phyloP scores from a whole-genome alignment of 2,797 vertebrate species.

The Allobates femoralis region DNA sequence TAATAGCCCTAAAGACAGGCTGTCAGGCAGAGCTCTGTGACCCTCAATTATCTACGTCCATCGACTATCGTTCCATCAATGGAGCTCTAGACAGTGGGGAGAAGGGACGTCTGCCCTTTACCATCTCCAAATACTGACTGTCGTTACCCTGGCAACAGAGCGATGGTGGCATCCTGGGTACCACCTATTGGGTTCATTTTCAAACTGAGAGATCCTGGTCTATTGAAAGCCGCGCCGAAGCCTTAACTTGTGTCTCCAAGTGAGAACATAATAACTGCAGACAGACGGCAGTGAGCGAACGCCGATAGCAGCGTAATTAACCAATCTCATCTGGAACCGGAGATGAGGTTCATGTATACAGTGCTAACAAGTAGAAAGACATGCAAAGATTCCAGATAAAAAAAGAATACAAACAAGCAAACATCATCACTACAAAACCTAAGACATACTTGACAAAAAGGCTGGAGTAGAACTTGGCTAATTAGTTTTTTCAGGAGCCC shows the following conservation, averaged over 20 bases:
- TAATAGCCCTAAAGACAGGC: constrained; percentile 73
- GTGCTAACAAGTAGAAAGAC: not conserved
- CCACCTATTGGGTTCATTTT: constrained; percentile 52
- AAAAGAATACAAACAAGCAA: not conserved
- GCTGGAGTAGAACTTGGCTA: not conserved
- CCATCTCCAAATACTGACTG: constrained; percentile 76
- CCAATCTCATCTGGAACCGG: not conserved
- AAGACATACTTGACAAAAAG: not conserved
- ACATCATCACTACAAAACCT: not conserved
- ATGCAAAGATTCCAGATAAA: not conserved
- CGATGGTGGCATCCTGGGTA: constrained; percentile 62
- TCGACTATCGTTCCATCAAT: constrained; percentile 74
- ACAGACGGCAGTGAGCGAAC: constrained; percentile 11
- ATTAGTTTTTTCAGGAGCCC: not conserved
- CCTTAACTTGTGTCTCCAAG: constrained; percentile 37
- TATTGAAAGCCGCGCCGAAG: constrained; percentile 22
- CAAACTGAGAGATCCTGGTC: constrained; percentile 42
- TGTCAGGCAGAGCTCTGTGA: constrained; percentile 70
- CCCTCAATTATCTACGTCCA: constrained; percentile 76
- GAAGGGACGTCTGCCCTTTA: constrained; percentile 74
- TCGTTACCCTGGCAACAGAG: constrained; percentile 84
- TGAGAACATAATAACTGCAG: constrained; percentile 48
- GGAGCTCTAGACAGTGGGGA: constrained; percentile 74
- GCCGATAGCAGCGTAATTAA: constrained; percentile 11
- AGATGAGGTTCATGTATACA: constrained; percentile 6